Evolutionary conservation across 2,113 vertebrate species (phyloP), one percentile per base, ranked within the genome.

Genomic region (Chlorocebus sabaeus): DNA sequence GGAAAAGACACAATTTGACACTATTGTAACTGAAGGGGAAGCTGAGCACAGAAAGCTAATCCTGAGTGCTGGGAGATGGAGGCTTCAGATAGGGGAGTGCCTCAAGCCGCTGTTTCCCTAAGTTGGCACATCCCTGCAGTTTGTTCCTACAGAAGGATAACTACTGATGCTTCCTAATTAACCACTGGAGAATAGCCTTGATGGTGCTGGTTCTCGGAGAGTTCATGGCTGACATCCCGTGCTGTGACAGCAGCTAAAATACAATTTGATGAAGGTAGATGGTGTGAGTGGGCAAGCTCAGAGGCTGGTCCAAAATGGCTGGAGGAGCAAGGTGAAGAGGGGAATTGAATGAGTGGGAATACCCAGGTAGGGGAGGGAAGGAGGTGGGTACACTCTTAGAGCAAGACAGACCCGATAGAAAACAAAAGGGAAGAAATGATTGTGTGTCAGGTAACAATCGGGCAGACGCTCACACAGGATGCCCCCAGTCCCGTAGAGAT

Each of bases 81-180:
- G 40, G 23, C 27, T 30, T 64, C 61, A 64, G 27, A 6, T 6
- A 27, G 18, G 48, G 17, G 38, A 3, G 59, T 38, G 76, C 45
- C 43, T 68, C 30, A 16, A 76, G 32, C 27, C 6, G 7, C 76
- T 85, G 38, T 38, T 57, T 52, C 70, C 64, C 13, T 8, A 45
- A 85, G 73, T 57, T 95, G 78, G 48, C 94, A 90, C 23, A 80
- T 50, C 92, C 88, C 94, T 64, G 78, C 67, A 78, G 97, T 89
- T 76, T 92, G 82, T 96, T 98, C 97, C 92, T 92, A 75, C 55
- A 50, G 38, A 93, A 89, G 73, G 10, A 20, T 2, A 32, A 75
- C 92, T 90, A 88, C 64, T 94, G 45, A 78, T 95, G 97, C 97
- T 95, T 95, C 72, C 72, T 98, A 98, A 97, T 94, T 95, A 97